Evolutionary conservation across 2,888 invertebrate species (phyloP).

Genomic region (Mythimna lalbum): DNA sequence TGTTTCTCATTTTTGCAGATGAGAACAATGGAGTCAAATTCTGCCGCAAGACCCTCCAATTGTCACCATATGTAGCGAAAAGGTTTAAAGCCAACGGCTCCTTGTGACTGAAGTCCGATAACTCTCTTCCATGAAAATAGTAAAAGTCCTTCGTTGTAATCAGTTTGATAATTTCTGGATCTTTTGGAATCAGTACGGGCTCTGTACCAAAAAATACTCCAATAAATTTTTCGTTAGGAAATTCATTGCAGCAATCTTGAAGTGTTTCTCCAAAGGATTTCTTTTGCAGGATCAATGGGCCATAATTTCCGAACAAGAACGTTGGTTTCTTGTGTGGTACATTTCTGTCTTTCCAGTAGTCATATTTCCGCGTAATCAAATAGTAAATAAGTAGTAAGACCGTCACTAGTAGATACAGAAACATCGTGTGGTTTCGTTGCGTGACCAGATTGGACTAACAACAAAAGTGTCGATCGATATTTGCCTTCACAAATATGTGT

Average conservation of each 20-base stretch:
- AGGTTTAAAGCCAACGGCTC: constrained; percentile 55
- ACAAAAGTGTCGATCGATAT: not conserved
- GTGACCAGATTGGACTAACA: constrained; percentile 12
- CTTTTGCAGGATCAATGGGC: constrained; percentile 60
- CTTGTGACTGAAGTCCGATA: constrained; percentile 58
- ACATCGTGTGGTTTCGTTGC: constrained; percentile 33
- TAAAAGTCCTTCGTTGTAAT: constrained; percentile 73
- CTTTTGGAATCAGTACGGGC: constrained; percentile 70
- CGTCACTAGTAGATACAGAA: constrained; percentile 33
- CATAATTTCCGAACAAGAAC: constrained; percentile 70
- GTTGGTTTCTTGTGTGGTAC: constrained; percentile 63
- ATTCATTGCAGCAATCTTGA: constrained; percentile 66
- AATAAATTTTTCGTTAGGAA: constrained; percentile 68
- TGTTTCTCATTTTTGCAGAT: constrained; percentile 64
- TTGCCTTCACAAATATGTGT: too few relatives aligned
- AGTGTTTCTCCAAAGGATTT: constrained; percentile 48
- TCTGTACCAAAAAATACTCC: constrained; percentile 73
- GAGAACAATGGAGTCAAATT: constrained; percentile 65
- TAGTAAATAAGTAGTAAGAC: constrained; percentile 38
- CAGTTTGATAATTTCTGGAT: constrained; percentile 72
- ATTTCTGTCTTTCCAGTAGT: constrained; percentile 69
- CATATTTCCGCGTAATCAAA: constrained; percentile 47
- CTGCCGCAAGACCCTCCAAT: constrained; percentile 64
- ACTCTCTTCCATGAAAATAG: constrained; percentile 71
- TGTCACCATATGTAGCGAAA: constrained; percentile 54